phyloP scores from a whole-genome alignment of 2,888 invertebrate species.

The Conistra vaccinii region DNA sequence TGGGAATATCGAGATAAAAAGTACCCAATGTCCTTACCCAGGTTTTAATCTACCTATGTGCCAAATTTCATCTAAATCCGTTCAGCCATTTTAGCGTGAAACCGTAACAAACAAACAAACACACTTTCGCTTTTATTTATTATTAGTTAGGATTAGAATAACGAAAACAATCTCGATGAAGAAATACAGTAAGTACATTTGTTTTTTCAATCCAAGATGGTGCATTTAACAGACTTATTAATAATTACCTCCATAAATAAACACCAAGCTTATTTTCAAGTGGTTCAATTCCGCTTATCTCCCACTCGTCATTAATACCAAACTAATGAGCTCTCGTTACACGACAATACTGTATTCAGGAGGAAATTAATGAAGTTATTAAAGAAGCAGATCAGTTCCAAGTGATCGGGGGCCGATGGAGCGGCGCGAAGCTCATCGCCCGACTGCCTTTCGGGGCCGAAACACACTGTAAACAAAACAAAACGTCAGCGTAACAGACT shows the following conservation, averaged over 20 bases:
- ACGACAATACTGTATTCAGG: constrained; percentile 58
- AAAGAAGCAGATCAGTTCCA: constrained; percentile 75
- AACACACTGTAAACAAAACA: constrained; percentile 65
- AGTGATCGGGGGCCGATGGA: constrained; percentile 76
- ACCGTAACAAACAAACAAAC: no score
- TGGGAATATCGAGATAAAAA: no score
- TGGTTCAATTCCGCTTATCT: constrained; percentile 23
- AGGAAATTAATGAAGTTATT: constrained; percentile 77
- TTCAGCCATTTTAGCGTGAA: no score
- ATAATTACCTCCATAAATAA: constrained; percentile 35
- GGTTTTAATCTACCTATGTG: no score
- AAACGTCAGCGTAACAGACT: constrained; percentile 50
- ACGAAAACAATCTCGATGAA: not conserved
- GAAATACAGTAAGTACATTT: no score
- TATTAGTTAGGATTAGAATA: no score
- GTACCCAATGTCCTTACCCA: no score
- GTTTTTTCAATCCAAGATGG: constrained; percentile 6
- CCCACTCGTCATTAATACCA: constrained; percentile 29
- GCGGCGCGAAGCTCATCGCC: constrained; percentile 77
- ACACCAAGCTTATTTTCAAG: constrained; percentile 15
- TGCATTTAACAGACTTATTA: constrained; percentile 4
- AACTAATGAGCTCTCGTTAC: constrained; percentile 46
- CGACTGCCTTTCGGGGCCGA: constrained; percentile 77
- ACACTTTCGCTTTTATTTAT: no score
- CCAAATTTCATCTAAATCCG: no score